A percentile compares a stretch with the other conserved stretches of the same genome.
Evolutionary conservation across 2,888 invertebrate genomes (phyloP).

Genomic region (Limnephilus marmoratus): DNA sequence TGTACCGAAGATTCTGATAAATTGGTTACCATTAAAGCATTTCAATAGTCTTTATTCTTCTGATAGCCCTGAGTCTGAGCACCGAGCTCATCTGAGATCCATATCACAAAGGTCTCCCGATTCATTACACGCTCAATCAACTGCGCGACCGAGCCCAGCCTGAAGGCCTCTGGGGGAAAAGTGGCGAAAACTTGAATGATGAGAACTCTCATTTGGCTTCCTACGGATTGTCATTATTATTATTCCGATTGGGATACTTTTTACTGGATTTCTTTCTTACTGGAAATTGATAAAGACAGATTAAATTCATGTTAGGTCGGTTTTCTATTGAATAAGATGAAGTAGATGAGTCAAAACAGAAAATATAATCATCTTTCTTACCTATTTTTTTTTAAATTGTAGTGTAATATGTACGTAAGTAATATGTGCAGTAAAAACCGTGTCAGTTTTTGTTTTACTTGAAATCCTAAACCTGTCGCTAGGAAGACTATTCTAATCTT

Average conservation of each 20-base stretch:
- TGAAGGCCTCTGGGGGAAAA: constrained; percentile 18
- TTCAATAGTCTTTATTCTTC: background rate
- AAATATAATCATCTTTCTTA: too few species aligned
- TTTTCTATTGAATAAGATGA: too few species aligned
- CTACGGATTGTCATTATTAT: background rate
- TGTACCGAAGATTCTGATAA: too few species aligned
- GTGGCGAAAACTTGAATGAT: constrained; percentile 47
- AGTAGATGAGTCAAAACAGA: too few species aligned
- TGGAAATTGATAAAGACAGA: background rate
- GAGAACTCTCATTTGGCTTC: constrained; percentile 46
- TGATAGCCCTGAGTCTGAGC: constrained; percentile 15
- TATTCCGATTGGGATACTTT: constrained; percentile 35
- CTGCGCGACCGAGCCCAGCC: constrained; percentile 40
- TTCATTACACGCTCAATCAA: constrained; percentile 65
- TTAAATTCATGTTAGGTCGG: background rate
- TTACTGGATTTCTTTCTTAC: constrained; percentile 40
- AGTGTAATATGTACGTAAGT: too few species aligned
- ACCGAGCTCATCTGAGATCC: background rate
- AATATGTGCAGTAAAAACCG: too few species aligned
- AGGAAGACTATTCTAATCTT: too few species aligned
- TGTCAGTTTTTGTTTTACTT: too few species aligned
- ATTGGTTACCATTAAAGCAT: background rate
- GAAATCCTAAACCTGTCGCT: too few species aligned
- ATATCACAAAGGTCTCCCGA: constrained; percentile 63
- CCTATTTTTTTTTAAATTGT: too few species aligned